Conservation (phyloP, 2,797 vertebrate genomes). For the Falco concolor region DNA sequence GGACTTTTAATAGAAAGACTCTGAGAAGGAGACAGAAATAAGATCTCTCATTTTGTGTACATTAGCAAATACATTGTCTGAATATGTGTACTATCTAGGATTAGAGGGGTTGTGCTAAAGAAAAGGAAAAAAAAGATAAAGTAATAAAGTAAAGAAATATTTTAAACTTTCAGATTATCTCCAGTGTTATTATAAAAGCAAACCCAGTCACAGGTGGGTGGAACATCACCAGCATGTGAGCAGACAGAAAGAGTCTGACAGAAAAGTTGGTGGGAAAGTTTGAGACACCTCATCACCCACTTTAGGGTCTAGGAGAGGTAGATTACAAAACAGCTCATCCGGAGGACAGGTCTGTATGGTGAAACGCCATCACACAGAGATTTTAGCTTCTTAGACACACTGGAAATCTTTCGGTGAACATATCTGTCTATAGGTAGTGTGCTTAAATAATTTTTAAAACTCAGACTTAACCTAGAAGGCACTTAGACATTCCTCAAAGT, state of each 20-base stretch:
- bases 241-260: background rate
- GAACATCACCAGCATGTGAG: background rate
- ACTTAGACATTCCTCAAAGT: background rate
- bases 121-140: background rate
- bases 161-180: background rate
- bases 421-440: background rate
- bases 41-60: background rate
- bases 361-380: background rate
- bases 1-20: background rate
- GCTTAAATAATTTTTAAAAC: background rate
- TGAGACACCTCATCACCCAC: background rate
- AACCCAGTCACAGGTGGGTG: background rate
- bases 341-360: fast-evolving
- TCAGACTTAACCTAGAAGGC: background rate
- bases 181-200: background rate
- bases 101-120: background rate
- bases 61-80: background rate
- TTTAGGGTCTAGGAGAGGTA: background rate
- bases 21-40: background rate
- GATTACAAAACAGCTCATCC: background rate
- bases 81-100: background rate
- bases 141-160: background rate
- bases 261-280: background rate
- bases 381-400: background rate
- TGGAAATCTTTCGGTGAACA: background rate